Conservation (phyloP, 2,113 vertebrate species). For the Pelobates fuscus region DNA sequence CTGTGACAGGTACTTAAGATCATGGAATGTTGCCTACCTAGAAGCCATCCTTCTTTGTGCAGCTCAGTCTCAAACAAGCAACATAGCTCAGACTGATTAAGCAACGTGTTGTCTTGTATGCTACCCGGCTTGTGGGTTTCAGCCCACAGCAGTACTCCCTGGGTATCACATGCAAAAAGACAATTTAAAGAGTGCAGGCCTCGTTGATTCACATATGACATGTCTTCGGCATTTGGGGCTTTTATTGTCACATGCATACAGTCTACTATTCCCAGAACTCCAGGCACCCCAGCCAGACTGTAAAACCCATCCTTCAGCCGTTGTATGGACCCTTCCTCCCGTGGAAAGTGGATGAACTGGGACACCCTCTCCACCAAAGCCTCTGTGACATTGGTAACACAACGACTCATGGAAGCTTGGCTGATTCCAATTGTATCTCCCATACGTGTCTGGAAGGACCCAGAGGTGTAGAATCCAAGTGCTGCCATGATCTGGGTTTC, state of each 20-base stretch:
- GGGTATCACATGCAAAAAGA: conserved; percentile 86
- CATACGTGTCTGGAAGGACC: conserved; percentile 95
- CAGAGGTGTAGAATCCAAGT: conserved; percentile 94
- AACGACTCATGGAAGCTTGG: conserved; percentile 96
- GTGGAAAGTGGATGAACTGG: conserved; percentile 80
- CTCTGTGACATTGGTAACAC: conserved; percentile 91
- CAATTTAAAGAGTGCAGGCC: conserved; percentile 94
- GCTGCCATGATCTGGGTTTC: conserved; percentile 95
- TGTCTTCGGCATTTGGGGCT: conserved; percentile 91
- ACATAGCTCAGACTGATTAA: conserved; percentile 78
- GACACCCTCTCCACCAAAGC: conserved; percentile 88
- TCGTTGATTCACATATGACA: conserved; percentile 88
- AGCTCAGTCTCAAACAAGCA: conserved; percentile 75
- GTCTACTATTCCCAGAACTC: conserved; percentile 86
- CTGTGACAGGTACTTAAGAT: too few relatives aligned
- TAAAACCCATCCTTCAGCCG: conserved; percentile 86
- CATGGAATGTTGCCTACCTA: conserved; percentile 71
- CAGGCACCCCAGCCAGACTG: conserved; percentile 85
- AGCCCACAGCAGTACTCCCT: conserved; percentile 84
- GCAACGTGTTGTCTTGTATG: conserved; percentile 73
- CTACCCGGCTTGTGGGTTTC: conserved; percentile 91
- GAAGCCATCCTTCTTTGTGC: conserved; percentile 82
- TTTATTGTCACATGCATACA: conserved; percentile 91
- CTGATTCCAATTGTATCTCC: conserved; percentile 95
- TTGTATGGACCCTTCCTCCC: conserved; percentile 74